Percentiles rank a stretch among this genome's conserved stretches.
Conservation (phyloP, 53 echinoderm and acorn worm species). For the Paelopatides confundens region DNA sequence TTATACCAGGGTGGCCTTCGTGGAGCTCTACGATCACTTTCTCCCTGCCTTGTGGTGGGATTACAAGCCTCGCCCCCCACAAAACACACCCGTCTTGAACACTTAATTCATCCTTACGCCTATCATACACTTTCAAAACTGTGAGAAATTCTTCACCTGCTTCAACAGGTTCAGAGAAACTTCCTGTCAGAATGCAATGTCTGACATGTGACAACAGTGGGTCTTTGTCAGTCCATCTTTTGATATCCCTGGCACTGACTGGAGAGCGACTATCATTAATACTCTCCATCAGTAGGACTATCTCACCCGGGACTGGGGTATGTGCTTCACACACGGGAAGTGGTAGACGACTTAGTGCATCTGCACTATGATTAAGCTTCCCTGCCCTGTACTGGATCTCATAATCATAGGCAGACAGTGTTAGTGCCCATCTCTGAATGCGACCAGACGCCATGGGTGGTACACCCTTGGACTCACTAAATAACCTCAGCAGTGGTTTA, state of each 20-base stretch:
- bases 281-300: slow-evolving; percentile 47
- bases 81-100: slow-evolving; percentile 27
- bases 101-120: slow-evolving; percentile 14
- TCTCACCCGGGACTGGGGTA: slow-evolving; percentile 58
- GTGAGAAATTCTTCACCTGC: background rate
- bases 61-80: background rate
- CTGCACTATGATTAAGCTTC: slow-evolving; percentile 40
- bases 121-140: slow-evolving; percentile 33
- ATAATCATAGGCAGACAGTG: slow-evolving; percentile 55
- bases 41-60: slow-evolving; percentile 1
- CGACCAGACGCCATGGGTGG: slow-evolving; percentile 52
- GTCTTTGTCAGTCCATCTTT: slow-evolving; percentile 51
- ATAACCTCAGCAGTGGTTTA: slow-evolving; percentile 60
- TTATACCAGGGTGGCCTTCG: slow-evolving; percentile 29
- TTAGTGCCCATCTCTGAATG: slow-evolving; percentile 71
- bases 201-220: slow-evolving; percentile 45
- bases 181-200: slow-evolving; percentile 43
- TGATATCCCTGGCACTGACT: slow-evolving; percentile 28
- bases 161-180: background rate
- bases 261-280: slow-evolving; percentile 49
- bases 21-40: background rate
- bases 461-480: slow-evolving; percentile 38
- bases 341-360: slow-evolving; percentile 58
- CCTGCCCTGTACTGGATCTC: slow-evolving; percentile 25
- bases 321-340: background rate